Evolutionary conservation across 2,113 vertebrate genomes (phyloP), one percentile per base, ranked within the genome.

Genomic region (Oncorhynchus clarkii): DNA sequence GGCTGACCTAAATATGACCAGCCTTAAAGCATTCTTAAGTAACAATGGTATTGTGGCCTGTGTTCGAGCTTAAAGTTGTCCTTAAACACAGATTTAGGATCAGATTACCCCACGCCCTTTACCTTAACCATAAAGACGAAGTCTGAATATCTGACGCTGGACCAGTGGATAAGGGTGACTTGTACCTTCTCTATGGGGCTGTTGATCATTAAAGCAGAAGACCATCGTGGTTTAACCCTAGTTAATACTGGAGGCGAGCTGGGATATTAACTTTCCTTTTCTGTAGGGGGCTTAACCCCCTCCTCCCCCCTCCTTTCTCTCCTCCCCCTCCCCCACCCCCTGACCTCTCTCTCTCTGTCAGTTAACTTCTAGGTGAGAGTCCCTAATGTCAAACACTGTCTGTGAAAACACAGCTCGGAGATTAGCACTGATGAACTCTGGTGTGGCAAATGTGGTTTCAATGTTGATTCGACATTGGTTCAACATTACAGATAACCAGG

Each of bases 181-280:
- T n/a, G 57, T 60, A 20, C n/a, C 57, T 54, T 54, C 51, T 54
- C 16, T 54, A 54, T 54, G 51, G 51, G 51, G 57, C 89, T 89
- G 90, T 78, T 88, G 86, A 86, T 92, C 81, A 90, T 91, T 82
- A 89, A 78, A 74, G 78, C 14, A 72, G 73, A 60, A 16, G 83
- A 87, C 82, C 71, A 64, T 89, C 77, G 87, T 88, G 81, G 88
- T 87, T 91, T 88, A 91, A 88, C 87, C 86, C n/a, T 60, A 16
- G 57, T 16, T 88, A 87, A 88, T 76, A 16, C 31, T 12, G 7
- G 14, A 34, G 29, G 29, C 11, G 57, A 75, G 71, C 60, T 26
- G 79, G 83, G 75, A 91, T 92, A 90, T 92, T 90, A 92, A 91
- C 87, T 87, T 79, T 90, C 88, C 75, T 86, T 91, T 89, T 88